A percentile compares a stretch with the other conserved stretches of the same genome.
Evolutionary conservation across 2,888 invertebrate species (phyloP).

Genomic region (Xestobium rufovillosum): DNA sequence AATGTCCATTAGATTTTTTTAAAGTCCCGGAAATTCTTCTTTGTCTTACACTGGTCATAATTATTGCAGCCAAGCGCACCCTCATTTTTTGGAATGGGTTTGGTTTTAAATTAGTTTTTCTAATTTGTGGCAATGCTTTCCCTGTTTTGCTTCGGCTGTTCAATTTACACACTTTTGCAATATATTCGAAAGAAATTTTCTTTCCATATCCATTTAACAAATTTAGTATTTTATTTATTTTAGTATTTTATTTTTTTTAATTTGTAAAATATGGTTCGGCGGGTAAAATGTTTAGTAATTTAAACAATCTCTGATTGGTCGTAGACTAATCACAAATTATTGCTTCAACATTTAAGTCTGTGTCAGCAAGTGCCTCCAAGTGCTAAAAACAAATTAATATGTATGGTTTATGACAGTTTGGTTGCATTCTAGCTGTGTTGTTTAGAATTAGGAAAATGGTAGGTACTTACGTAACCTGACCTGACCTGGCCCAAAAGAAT

Average conservation of each 20-base stretch:
- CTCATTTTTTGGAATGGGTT: constrained; percentile 14
- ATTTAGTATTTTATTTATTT: constrained; percentile 20
- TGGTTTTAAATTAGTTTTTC: constrained; percentile 16
- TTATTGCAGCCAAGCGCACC: constrained; percentile 15
- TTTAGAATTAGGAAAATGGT: no score
- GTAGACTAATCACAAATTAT: constrained; percentile 23
- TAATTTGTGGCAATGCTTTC: constrained; percentile 14
- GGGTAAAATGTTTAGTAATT: constrained; percentile 6
- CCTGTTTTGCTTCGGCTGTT: constrained; percentile 9
- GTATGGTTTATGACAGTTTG: no score
- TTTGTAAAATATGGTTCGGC: constrained; percentile 11
- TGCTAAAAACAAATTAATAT: no score
- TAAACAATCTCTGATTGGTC: constrained; percentile 16
- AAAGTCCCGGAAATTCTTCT: no score
- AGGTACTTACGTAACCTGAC: no score
- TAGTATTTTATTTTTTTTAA: constrained; percentile 14
- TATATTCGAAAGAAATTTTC: constrained; percentile 15
- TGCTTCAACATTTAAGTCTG: no score
- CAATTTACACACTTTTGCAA: constrained; percentile 13
- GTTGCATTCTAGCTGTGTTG: no score
- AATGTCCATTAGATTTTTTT: no score
- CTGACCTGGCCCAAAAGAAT: no score
- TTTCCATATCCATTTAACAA: constrained; percentile 19
- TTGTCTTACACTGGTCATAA: constrained; percentile 10
- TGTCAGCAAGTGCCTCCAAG: no score